Percentiles rank a stretch among this genome's conserved stretches.
phyloP scores from a whole-genome alignment of 2,797 vertebrate genomes.

The Morelia viridis region DNA sequence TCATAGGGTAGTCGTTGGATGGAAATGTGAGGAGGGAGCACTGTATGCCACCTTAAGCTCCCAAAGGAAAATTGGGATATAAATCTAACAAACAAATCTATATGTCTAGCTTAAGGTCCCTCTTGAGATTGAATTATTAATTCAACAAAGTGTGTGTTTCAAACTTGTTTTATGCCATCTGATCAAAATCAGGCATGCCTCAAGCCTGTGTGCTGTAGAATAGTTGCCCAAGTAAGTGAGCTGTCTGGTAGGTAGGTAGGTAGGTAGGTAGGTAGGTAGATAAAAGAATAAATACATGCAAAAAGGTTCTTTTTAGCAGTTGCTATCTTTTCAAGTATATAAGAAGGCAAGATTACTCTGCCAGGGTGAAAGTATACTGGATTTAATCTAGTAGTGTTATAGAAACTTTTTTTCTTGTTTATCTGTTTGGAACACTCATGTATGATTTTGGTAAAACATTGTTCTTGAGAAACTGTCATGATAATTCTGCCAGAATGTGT shows the following conservation, averaged over 20 bases:
- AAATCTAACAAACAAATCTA: too few relatives aligned
- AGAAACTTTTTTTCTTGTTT: background rate
- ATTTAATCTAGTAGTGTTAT: background rate
- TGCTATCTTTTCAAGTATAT: background rate
- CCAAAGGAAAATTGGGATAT: too few relatives aligned
- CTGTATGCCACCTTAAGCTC: too few relatives aligned
- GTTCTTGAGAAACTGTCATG: background rate
- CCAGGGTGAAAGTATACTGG: background rate
- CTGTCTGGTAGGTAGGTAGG: background rate
- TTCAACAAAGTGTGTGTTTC: slow-evolving; percentile 17
- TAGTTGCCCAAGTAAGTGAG: background rate
- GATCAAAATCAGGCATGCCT: slow-evolving; percentile 11
- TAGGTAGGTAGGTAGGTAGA: too few relatives aligned
- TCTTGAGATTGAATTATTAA: slow-evolving; percentile 14
- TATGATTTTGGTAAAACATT: too few relatives aligned
- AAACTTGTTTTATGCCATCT: slow-evolving; percentile 9
- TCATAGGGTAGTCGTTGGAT: too few relatives aligned
- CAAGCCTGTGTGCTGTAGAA: background rate
- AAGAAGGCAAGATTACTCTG: slow-evolving; percentile 9
- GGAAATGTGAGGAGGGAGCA: too few relatives aligned
- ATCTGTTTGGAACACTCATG: background rate
- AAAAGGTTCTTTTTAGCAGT: background rate
- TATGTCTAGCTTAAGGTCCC: background rate
- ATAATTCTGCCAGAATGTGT: background rate
- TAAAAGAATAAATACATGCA: background rate